Evolutionary conservation across 2,797 vertebrate genomes (phyloP).

Genomic region (Champsocephalus gunnari): DNA sequence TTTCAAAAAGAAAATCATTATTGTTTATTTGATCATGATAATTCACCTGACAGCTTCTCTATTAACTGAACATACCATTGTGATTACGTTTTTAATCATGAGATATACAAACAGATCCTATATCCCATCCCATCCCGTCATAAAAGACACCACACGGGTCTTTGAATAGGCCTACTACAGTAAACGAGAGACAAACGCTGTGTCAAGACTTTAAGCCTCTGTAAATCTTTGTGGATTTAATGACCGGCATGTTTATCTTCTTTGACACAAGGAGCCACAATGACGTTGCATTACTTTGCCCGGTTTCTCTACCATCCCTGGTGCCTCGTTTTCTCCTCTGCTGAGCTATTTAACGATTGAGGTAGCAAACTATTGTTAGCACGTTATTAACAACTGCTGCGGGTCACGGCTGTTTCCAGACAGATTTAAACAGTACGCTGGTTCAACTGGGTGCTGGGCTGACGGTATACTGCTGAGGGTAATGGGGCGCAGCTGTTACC

Average conservation of each 20-base stretch:
- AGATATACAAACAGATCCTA: no score
- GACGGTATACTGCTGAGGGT: constrained; percentile 46
- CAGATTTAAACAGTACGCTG: constrained; percentile 35
- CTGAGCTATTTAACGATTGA: constrained; percentile 33
- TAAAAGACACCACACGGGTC: neutral
- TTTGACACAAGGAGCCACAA: neutral
- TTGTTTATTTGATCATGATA: no score
- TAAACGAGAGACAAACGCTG: neutral
- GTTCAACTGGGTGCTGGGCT: constrained; percentile 15
- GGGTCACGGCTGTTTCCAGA: constrained; percentile 48
- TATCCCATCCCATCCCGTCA: neutral
- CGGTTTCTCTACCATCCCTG: neutral
- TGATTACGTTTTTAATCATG: no score
- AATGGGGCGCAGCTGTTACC: constrained; percentile 48
- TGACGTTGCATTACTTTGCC: neutral
- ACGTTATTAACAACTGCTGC: constrained; percentile 27
- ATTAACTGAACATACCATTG: no score
- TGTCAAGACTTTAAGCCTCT: neutral
- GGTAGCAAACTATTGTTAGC: constrained; percentile 42
- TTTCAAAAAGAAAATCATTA: no score
- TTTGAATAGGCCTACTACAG: neutral
- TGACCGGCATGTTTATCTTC: constrained; percentile 4
- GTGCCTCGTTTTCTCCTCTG: constrained; percentile 15
- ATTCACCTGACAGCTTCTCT: no score
- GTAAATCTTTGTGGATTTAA: neutral